Evolutionary conservation across 2,888 invertebrate species (phyloP).

Genomic region (Agrenia bidenticulata): DNA sequence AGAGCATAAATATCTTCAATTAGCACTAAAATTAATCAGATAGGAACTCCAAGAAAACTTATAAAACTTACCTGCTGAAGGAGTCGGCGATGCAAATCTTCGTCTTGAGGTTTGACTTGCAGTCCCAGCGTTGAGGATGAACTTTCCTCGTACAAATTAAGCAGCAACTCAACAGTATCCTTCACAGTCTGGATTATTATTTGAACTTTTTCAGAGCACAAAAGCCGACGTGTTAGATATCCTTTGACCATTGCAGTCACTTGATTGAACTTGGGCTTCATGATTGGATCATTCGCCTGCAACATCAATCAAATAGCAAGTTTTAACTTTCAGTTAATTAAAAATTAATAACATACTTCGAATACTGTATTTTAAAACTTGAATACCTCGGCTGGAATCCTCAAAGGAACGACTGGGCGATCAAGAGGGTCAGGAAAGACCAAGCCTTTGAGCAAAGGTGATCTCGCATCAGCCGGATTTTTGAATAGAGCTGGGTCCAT

Average conservation of each 20-base stretch:
- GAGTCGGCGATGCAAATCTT: slow-evolving; percentile 70
- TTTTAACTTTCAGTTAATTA: background rate
- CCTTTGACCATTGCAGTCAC: slow-evolving; percentile 63
- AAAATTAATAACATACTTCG: too few species aligned
- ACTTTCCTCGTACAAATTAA: slow-evolving; percentile 67
- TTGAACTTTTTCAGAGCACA: slow-evolving; percentile 78
- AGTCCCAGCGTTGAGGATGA: slow-evolving; percentile 57
- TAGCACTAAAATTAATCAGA: too few species aligned
- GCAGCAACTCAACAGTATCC: slow-evolving; percentile 74
- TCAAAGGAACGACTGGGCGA: slow-evolving; percentile 27
- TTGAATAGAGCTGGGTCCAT: slow-evolving; percentile 40
- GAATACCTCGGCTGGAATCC: slow-evolving; percentile 42
- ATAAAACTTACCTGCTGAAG: slow-evolving; percentile 67
- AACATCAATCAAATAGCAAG: slow-evolving; percentile 3
- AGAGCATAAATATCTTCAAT: background rate
- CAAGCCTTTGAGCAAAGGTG: slow-evolving; percentile 48
- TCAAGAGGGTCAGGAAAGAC: slow-evolving; percentile 43
- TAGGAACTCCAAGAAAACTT: too few species aligned
- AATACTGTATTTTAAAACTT: slow-evolving; percentile 1
- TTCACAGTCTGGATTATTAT: slow-evolving; percentile 74
- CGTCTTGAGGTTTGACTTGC: slow-evolving; percentile 60
- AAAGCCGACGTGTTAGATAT: slow-evolving; percentile 75
- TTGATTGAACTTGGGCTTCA: slow-evolving; percentile 54
- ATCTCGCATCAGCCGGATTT: slow-evolving; percentile 38
- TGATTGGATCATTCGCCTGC: slow-evolving; percentile 45